phyloP scores from a whole-genome alignment of 2,888 invertebrate species.

The Cybosia mesomella region DNA sequence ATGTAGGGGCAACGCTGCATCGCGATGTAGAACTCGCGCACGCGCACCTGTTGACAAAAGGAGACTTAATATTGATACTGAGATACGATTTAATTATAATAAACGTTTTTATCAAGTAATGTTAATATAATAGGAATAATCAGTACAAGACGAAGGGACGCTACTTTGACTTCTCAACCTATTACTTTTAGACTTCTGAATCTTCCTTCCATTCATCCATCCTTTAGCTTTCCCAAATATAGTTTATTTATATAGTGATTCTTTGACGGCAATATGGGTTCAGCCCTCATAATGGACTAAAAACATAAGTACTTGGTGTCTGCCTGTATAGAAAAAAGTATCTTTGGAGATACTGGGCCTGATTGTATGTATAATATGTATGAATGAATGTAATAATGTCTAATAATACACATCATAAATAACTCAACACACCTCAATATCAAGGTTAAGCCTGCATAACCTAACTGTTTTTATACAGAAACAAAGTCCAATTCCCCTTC shows the following conservation, averaged over 20 bases:
- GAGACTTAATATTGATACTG: not conserved
- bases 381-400: not conserved
- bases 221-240: no score
- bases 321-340: not conserved
- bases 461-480: constrained; percentile 41
- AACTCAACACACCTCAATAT: constrained; percentile 1
- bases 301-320: not conserved
- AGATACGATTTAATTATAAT: not conserved
- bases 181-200: not conserved
- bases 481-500: constrained; percentile 45
- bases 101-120: not conserved
- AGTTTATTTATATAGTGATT: no score
- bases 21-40: constrained; percentile 87
- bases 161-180: no score
- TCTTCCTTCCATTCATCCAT: not conserved
- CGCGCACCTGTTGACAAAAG: constrained; percentile 76
- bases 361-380: not conserved
- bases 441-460: constrained; percentile 34
- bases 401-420: not conserved
- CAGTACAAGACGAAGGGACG: no score
- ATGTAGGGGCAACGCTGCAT: constrained; percentile 97
- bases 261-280: no score
- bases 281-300: no score
- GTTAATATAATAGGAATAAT: not conserved
- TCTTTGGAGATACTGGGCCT: no score